Percentiles rank a stretch among this genome's conserved stretches.
Conservation (phyloP, 2,113 vertebrate species). For the Corythaeola cristata region DNA sequence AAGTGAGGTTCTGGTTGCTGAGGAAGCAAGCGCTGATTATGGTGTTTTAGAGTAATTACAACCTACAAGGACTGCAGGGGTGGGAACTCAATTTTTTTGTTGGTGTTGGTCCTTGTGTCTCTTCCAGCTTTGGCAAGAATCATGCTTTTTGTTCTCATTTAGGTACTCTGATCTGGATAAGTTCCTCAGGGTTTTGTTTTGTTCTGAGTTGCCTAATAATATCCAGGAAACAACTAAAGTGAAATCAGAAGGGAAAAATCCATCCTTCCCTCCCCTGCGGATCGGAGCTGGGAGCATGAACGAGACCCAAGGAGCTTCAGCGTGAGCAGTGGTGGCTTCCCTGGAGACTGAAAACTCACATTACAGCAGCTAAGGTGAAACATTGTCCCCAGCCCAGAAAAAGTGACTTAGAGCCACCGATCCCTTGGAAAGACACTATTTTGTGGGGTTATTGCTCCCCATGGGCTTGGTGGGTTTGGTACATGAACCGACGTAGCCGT, state of each 20-base stretch:
- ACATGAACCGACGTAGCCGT: not conserved
- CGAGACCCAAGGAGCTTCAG: rapidly evolving
- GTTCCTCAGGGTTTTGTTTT: not conserved
- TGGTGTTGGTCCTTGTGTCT: conserved; percentile 23
- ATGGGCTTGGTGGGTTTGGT: not conserved
- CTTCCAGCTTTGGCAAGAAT: not conserved
- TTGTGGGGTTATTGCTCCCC: not conserved
- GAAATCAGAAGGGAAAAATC: not conserved
- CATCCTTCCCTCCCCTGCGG: not conserved
- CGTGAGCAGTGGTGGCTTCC: not conserved
- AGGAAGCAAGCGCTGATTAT: not conserved
- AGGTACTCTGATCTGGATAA: not conserved
- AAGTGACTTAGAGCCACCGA: not conserved
- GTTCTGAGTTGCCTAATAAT: not conserved
- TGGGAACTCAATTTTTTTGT: conserved; percentile 4
- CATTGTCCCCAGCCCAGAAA: not conserved
- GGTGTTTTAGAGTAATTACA: conserved; percentile 14
- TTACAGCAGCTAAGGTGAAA: not conserved
- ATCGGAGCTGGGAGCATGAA: not conserved
- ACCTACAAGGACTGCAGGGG: not conserved
- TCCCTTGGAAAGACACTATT: not conserved
- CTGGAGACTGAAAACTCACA: not conserved
- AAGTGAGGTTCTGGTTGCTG: not conserved
- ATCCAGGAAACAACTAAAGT: not conserved
- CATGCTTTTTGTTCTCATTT: not conserved